Base-by-base conservation (phyloP, 1,140 invertebrate species). In the Ruditapes philippinarum region DNA sequence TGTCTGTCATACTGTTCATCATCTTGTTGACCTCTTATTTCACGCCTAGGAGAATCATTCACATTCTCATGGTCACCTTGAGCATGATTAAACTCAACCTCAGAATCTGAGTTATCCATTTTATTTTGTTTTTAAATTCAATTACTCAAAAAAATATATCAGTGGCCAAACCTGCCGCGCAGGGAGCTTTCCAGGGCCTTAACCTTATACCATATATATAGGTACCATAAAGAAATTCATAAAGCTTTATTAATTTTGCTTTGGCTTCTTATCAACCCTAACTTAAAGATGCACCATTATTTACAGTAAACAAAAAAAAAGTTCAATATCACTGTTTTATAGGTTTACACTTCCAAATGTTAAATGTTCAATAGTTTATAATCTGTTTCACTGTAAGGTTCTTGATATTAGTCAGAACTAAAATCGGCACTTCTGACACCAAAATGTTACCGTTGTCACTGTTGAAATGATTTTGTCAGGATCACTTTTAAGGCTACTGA, bases 101-200 rank as follows among this genome's bases (percentile, higher is more conserved):
- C 68, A 22, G 68, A 22, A 42, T 73, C 68, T 12, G 68, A 73
- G 40, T 73, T 40, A 73, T n/a, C n/a, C n/a, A n/a, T n/a, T n/a
- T n/a, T n/a, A n/a, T n/a, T n/a, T n/a, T n/a, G n/a, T n/a, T n/a
- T n/a, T n/a, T n/a, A n/a, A n/a, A n/a, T n/a, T n/a, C n/a, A n/a
- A n/a, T n/a, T n/a, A n/a, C n/a, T n/a, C n/a, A n/a, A n/a, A n/a
- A n/a, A n/a, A n/a, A n/a, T n/a, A n/a, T n/a, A n/a, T n/a, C 17
- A 11, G 17, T 22, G 1, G 5, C 40, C 25, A 73, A 11, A 40
- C 36, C 40, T 73, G 36, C 36, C 12, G 14, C 40, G 36, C 36
- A 73, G 68, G 68, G 68, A 42, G 68, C 36, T 73, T 40, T 7
- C 68, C 22, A 31, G 31, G 65, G 9, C 28, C 28, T 38, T 5